A percentile compares a stretch with the other conserved stretches of the same genome.
phyloP scores from a whole-genome alignment of 2,113 vertebrate genomes.

The Sapajus apella region DNA sequence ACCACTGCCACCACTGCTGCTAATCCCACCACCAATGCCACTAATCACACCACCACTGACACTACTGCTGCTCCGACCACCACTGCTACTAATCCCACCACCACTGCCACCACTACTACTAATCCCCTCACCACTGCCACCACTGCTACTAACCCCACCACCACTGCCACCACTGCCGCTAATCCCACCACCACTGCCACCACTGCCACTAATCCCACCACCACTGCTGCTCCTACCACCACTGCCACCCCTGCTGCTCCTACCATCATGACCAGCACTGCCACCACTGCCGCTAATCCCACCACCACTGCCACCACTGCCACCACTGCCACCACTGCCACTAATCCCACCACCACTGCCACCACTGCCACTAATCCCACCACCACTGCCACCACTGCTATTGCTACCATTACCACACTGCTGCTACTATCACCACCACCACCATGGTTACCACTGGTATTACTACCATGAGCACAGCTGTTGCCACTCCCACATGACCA shows the following conservation, averaged over 20 bases:
- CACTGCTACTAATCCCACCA: rapidly evolving
- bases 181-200: rapidly evolving
- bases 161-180: too few relatives aligned
- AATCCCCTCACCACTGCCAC: rapidly evolving
- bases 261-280: rapidly evolving
- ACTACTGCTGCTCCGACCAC: rapidly evolving
- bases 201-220: too few relatives aligned
- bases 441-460: not conserved
- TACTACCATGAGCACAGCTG: too few relatives aligned
- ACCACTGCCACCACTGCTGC: too few relatives aligned
- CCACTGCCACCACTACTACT: rapidly evolving
- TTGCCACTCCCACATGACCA: too few relatives aligned
- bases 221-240: not conserved
- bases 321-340: rapidly evolving
- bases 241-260: not conserved
- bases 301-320: not conserved
- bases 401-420: too few relatives aligned
- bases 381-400: rapidly evolving
- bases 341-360: too few relatives aligned
- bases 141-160: rapidly evolving
- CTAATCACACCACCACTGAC: not conserved
- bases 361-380: too few relatives aligned
- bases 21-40: rapidly evolving
- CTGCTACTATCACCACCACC: too few relatives aligned
- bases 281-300: rapidly evolving